phyloP scores from a whole-genome alignment of 2,888 invertebrate species.

The Clostera curtula region DNA sequence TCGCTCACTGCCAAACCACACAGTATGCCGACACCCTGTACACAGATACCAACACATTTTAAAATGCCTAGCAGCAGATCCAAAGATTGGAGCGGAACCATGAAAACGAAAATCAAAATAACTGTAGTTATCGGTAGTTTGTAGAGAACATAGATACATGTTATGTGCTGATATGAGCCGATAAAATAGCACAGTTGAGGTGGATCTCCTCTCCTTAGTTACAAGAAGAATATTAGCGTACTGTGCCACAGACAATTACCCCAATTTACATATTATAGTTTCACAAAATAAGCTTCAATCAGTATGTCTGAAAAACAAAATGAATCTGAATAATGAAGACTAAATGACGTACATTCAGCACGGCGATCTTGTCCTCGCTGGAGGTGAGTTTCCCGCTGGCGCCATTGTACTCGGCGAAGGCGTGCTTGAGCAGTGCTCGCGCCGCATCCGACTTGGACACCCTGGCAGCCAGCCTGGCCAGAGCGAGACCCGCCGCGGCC shows the following conservation, averaged over 20 bases:
- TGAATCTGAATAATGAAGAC: neutral
- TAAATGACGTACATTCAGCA: conserved; percentile 78
- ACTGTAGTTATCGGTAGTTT: too few species aligned
- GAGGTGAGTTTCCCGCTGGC: conserved; percentile 93
- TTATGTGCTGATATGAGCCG: too few species aligned
- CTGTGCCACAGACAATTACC: too few species aligned
- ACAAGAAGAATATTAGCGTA: too few species aligned
- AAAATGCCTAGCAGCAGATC: neutral
- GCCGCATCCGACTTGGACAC: conserved; percentile 80
- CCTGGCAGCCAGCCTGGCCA: conserved; percentile 82
- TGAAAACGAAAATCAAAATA: too few species aligned
- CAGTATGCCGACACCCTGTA: conserved; percentile 43
- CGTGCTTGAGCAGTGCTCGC: conserved; percentile 78
- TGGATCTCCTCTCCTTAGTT: too few species aligned
- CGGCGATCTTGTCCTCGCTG: conserved; percentile 90
- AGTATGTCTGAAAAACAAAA: too few species aligned
- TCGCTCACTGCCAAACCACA: conserved; percentile 77
- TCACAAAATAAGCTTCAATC: too few species aligned
- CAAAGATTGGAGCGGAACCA: neutral
- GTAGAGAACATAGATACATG: too few species aligned
- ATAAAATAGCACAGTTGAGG: too few species aligned
- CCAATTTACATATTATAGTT: too few species aligned
- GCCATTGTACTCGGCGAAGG: conserved; percentile 89
- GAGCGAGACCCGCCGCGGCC: conserved; percentile 81
- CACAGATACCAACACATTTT: conserved; percentile 1